Conservation (phyloP, 2,113 vertebrate species). For the Galemys pyrenaicus region DNA sequence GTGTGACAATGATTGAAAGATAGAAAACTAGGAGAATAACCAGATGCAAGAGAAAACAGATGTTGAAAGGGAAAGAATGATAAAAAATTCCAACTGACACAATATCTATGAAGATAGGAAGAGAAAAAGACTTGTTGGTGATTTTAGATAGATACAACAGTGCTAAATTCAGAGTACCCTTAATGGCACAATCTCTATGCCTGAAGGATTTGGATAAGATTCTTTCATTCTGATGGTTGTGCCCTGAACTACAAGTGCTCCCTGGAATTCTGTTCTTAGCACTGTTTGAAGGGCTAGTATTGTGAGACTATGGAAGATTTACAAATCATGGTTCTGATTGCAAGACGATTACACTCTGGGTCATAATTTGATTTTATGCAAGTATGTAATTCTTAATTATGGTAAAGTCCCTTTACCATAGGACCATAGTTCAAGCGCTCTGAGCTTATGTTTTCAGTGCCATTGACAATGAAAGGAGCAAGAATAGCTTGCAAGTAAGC, state of each 20-base stretch:
- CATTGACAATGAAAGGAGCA: neutral
- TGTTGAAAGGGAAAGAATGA: constrained; percentile 24
- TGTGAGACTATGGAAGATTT: neutral
- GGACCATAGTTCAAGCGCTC: too few relatives aligned
- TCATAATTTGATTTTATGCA: neutral
- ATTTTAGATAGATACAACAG: neutral
- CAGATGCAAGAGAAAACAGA: constrained; percentile 43
- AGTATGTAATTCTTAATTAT: neutral
- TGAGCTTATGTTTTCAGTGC: neutral
- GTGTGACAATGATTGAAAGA: constrained; percentile 5
- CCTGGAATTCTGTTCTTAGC: neutral
- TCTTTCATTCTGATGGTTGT: neutral
- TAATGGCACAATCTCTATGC: neutral
- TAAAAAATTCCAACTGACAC: constrained; percentile 36
- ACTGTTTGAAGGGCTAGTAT: neutral
- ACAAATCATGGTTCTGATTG: neutral
- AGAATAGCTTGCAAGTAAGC: neutral
- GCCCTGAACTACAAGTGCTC: neutral
- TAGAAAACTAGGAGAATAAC: neutral
- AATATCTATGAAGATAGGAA: neutral
- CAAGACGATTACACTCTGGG: neutral
- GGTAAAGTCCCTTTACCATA: neutral
- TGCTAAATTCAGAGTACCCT: neutral
- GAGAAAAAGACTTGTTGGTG: neutral
- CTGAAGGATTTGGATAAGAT: neutral